A percentile compares a stretch with the other conserved stretches of the same genome.
Evolutionary conservation across 2,888 invertebrate genomes (phyloP).

Genomic region (Metacarcinus magister): DNA sequence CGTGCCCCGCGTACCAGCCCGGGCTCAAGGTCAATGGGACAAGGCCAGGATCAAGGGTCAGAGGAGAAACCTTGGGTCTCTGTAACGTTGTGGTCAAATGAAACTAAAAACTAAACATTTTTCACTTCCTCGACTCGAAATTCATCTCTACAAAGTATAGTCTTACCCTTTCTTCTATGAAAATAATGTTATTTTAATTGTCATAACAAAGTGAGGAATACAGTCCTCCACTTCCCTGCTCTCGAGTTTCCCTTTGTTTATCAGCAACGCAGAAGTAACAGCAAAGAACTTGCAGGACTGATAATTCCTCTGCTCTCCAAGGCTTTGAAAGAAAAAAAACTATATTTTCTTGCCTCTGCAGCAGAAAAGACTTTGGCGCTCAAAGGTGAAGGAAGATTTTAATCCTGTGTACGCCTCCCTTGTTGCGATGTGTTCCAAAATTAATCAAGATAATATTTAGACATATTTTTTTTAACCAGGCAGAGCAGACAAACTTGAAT

Average conservation of each 20-base stretch:
- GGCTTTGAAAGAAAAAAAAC: background rate
- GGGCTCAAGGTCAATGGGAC: no score
- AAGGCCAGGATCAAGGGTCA: no score
- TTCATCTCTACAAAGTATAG: background rate
- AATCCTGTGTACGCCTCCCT: background rate
- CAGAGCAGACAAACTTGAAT: background rate
- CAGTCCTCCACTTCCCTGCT: background rate
- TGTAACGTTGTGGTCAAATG: background rate
- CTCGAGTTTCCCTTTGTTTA: conserved; percentile 5
- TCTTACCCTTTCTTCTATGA: background rate
- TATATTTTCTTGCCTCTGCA: background rate
- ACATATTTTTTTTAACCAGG: background rate
- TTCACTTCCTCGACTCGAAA: background rate
- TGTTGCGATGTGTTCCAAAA: background rate
- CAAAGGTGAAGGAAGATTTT: conserved; percentile 32
- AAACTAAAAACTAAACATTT: background rate
- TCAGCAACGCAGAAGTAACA: conserved; percentile 1
- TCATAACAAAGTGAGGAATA: background rate
- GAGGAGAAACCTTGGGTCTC: no score
- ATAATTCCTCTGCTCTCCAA: background rate
- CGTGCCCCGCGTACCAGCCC: no score
- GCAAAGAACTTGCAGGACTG: conserved; percentile 7
- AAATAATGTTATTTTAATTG: background rate
- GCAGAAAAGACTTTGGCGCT: background rate
- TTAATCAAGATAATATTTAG: background rate